These are phyloP conservation scores for Albula goreensis DNA, from an alignment of 2,113 vertebrate genomes.

Conservation along the genomic window DNA sequence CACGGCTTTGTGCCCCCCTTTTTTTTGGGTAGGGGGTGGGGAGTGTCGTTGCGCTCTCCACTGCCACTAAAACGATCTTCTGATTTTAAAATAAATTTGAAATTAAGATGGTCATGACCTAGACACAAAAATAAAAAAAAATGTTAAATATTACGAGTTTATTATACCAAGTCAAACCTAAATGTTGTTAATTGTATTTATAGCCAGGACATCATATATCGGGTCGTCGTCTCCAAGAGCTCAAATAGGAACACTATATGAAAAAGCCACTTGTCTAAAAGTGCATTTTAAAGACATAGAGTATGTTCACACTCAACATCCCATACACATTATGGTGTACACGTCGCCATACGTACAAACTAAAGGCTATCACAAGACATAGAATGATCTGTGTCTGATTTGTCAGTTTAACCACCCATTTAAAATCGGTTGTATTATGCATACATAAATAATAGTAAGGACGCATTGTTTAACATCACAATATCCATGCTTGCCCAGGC, in stretches of 20 bases:
- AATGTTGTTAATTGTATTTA: background rate
- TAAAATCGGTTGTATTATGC: slow-evolving; percentile 69
- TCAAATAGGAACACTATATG: background rate
- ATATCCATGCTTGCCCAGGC: slow-evolving; percentile 55
- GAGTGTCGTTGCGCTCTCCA: slow-evolving; percentile 54
- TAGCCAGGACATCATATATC: too few relatives aligned
- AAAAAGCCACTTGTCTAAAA: background rate
- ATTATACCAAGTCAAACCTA: background rate
- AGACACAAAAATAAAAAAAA: slow-evolving; percentile 33
- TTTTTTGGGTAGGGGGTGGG: slow-evolving; percentile 29
- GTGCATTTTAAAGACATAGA: background rate
- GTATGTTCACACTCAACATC: background rate
- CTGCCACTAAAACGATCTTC: slow-evolving; percentile 51
- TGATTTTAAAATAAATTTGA: slow-evolving; percentile 62
- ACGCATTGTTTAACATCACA: slow-evolving; percentile 70
- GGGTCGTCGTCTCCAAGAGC: too few relatives aligned
- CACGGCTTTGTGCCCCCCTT: slow-evolving; percentile 70
- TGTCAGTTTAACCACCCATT: slow-evolving; percentile 60
- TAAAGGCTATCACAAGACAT: slow-evolving; percentile 89
- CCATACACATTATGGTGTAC: background rate
- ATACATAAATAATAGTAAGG: slow-evolving; percentile 69
- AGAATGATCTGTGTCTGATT: slow-evolving; percentile 31
- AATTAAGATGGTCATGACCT: slow-evolving; percentile 10
- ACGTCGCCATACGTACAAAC: slow-evolving; percentile 50
- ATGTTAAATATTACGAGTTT: background rate